Percentiles rank a stretch among this genome's conserved stretches.
phyloP scores from a whole-genome alignment of 2,888 invertebrate genomes.

The Apodemia duryi region DNA sequence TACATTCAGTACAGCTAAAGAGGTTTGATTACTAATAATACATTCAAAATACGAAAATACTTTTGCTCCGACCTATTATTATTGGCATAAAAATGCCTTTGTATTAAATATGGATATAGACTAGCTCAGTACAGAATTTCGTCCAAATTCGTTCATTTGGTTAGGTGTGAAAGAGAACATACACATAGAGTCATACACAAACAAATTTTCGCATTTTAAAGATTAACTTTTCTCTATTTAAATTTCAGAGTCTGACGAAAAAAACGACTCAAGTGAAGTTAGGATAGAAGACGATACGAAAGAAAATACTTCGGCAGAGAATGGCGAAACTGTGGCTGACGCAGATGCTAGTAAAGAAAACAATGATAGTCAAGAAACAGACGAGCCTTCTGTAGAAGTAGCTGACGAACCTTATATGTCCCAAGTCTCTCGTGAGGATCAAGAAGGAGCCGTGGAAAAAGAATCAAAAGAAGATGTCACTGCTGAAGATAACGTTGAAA shows the following conservation, averaged over 20 bases:
- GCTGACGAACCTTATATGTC: slow-evolving; percentile 71
- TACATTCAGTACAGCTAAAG: too few species aligned
- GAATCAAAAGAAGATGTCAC: slow-evolving; percentile 57
- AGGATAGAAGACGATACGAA: slow-evolving; percentile 66
- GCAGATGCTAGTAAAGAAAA: slow-evolving; percentile 45
- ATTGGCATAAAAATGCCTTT: too few species aligned
- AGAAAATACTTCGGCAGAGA: slow-evolving; percentile 63
- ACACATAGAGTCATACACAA: too few species aligned
- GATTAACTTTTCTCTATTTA: slow-evolving; percentile 16
- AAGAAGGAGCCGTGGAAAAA: slow-evolving; percentile 50
- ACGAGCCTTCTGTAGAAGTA: slow-evolving; percentile 62
- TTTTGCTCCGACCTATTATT: too few species aligned
- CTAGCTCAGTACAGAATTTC: too few species aligned
- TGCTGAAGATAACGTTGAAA: slow-evolving; percentile 50
- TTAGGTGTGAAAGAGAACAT: too few species aligned
- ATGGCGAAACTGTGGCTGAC: slow-evolving; percentile 47
- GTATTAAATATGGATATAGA: too few species aligned
- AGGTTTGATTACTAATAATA: too few species aligned
- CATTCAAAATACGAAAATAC: too few species aligned
- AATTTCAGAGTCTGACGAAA: slow-evolving; percentile 67
- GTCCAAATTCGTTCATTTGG: too few species aligned
- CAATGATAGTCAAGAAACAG: slow-evolving; percentile 42
- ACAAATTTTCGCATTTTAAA: background rate
- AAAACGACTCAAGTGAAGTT: slow-evolving; percentile 74
- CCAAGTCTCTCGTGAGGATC: slow-evolving; percentile 68